These are phyloP conservation scores for Meriones psammophilus DNA, from an alignment of 2,797 vertebrate species.

Conservation along the genomic window DNA sequence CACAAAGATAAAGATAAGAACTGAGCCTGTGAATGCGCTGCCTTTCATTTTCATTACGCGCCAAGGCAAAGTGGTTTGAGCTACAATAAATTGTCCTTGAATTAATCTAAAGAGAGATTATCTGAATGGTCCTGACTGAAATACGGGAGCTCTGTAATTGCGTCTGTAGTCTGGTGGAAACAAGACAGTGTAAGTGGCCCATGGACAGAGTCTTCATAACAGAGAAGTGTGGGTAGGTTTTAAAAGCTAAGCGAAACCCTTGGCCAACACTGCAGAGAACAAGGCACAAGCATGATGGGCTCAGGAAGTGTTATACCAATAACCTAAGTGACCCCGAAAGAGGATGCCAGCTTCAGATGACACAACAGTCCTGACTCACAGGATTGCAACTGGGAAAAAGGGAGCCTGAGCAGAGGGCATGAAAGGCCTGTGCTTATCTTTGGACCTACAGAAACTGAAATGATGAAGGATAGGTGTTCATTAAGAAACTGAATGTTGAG, in stretches of 20 bases:
- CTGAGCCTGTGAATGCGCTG: not conserved
- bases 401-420: not conserved
- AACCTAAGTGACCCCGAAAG: not conserved
- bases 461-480: not conserved
- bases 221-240: not conserved
- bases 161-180: not conserved
- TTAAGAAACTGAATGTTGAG: not conserved
- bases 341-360: not conserved
- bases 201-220: not conserved
- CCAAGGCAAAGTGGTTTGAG: not conserved
- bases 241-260: not conserved
- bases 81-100: not conserved
- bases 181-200: not conserved
- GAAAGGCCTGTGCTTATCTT: not conserved
- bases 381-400: not conserved
- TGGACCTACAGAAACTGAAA: not conserved
- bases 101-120: not conserved
- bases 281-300: not conserved
- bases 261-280: not conserved
- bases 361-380: not conserved
- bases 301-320: not conserved
- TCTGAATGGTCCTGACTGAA: not conserved
- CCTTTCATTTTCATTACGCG: not conserved
- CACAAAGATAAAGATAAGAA: not conserved
- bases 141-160: not conserved